Evolutionary conservation across 2,888 invertebrate species (phyloP), one percentile per base, ranked within the genome.

Genomic region (Lasioglossum malachurum): DNA sequence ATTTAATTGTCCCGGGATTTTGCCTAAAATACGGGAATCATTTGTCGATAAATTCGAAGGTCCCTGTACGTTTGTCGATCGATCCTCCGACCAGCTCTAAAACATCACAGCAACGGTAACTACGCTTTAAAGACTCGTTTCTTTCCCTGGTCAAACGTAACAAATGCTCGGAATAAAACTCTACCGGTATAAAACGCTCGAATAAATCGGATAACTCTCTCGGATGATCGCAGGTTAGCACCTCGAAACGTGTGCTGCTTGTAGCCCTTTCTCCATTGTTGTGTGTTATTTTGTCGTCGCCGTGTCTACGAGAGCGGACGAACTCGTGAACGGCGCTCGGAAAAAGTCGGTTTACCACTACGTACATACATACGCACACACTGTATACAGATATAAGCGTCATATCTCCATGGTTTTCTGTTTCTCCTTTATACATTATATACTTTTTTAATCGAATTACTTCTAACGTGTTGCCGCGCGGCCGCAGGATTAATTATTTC

Each of bases 371-470:
- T 57, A 57, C 57, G 57, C 12, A 57, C n/a, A n/a, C 57, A 57
- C 57, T n/a, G 88, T 92, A 88, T 92, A 92, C 91, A 91, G 87
- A 91, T 92, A 91, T 91, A 91, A 93, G 89, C 89, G 86, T 92
- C 87, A 74, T 38, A 38, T 88, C 80, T 87, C 84, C 84, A 85
- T 88, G 64, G 19, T 74, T 67, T 67, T 69, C 35, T 71, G 46
- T 41, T n/a, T 75, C 41, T 38, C n/a, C 14, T 77, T 91, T 88
- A 88, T 87, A 88, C 85, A 85, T 87, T 90, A 35, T 35, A 90
- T 86, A 89, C 78, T 89, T 78, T 60, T 69, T 69, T 82, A 80
- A 87, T 91, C 89, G 90, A 90, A 90, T 92, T 78, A 92, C 82
- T n/a, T 86, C 91, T 92, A 92, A 89, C 87, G 35, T 19, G 64